These are phyloP conservation scores for Galbula dea DNA, from an alignment of 2,113 vertebrate species.

Conservation along the genomic window DNA sequence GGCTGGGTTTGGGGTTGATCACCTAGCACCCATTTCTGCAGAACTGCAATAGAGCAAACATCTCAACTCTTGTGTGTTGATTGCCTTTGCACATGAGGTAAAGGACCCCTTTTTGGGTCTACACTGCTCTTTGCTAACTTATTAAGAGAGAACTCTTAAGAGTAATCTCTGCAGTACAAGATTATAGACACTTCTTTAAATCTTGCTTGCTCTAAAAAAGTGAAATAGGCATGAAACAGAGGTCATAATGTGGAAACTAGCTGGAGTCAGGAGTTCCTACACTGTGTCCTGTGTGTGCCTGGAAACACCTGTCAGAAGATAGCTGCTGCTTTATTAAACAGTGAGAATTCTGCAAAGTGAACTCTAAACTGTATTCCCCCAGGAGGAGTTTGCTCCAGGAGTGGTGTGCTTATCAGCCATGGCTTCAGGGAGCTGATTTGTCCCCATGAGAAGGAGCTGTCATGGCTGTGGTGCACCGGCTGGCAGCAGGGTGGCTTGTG, in stretches of 20 bases:
- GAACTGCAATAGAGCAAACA: too few relatives aligned
- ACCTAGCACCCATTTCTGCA: too few relatives aligned
- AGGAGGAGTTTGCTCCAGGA: background rate
- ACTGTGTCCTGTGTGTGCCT: rapidly evolving
- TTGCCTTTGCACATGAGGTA: too few relatives aligned
- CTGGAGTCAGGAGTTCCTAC: background rate
- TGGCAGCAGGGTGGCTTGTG: constrained; percentile 78
- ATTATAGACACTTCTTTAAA: too few relatives aligned
- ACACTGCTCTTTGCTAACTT: too few relatives aligned
- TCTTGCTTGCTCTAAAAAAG: rapidly evolving
- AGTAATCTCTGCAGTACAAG: too few relatives aligned
- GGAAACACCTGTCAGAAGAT: background rate
- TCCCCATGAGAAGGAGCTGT: rapidly evolving
- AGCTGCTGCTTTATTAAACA: background rate
- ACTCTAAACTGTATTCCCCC: background rate
- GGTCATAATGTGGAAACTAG: rapidly evolving
- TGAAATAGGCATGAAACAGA: too few relatives aligned
- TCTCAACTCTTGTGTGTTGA: too few relatives aligned
- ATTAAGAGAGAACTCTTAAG: too few relatives aligned
- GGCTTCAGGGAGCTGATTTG: background rate
- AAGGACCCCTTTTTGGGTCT: too few relatives aligned
- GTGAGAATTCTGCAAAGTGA: background rate
- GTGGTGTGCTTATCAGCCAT: rapidly evolving
- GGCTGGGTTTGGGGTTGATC: too few relatives aligned
- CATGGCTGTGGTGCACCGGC: constrained; percentile 79